Evolutionary conservation across 2,113 vertebrate species (phyloP).

Genomic region (Synchiropus splendidus): DNA sequence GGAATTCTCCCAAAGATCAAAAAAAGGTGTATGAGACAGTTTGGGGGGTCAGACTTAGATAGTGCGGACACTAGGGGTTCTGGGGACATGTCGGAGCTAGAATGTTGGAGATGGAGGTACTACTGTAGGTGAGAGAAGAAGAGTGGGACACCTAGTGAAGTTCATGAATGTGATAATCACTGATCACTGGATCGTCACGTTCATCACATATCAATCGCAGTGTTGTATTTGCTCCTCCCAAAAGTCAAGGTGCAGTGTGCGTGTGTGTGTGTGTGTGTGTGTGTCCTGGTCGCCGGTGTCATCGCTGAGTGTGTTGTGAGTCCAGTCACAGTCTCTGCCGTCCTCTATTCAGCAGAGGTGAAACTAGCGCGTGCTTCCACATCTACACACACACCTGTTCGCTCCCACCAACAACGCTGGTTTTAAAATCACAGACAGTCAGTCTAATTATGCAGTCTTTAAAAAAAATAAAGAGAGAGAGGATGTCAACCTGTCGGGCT

Average conservation of each 20-base stretch:
- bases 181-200: too few species aligned
- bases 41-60: too few species aligned
- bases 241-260: background rate
- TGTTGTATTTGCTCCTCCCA: constrained; percentile 5
- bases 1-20: too few species aligned
- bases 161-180: too few species aligned
- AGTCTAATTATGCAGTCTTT: constrained; percentile 64
- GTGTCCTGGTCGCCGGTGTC: constrained; percentile 1
- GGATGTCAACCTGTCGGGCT: constrained; percentile 53
- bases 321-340: constrained; percentile 21
- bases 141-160: too few species aligned
- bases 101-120: too few species aligned
- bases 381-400: constrained; percentile 46
- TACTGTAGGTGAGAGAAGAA: too few species aligned
- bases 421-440: constrained; percentile 39
- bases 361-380: constrained; percentile 18
- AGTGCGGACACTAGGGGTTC: too few species aligned
- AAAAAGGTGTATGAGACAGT: too few species aligned
- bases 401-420: constrained; percentile 23
- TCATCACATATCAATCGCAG: background rate
- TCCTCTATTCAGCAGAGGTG: constrained; percentile 24
- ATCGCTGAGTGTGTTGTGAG: constrained; percentile 1
- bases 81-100: too few species aligned
- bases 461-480: constrained; percentile 65
- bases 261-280: constrained; percentile 11